Base-by-base conservation (phyloP, 2,888 invertebrate species). In the Stenoptilia bipunctidactyla region DNA sequence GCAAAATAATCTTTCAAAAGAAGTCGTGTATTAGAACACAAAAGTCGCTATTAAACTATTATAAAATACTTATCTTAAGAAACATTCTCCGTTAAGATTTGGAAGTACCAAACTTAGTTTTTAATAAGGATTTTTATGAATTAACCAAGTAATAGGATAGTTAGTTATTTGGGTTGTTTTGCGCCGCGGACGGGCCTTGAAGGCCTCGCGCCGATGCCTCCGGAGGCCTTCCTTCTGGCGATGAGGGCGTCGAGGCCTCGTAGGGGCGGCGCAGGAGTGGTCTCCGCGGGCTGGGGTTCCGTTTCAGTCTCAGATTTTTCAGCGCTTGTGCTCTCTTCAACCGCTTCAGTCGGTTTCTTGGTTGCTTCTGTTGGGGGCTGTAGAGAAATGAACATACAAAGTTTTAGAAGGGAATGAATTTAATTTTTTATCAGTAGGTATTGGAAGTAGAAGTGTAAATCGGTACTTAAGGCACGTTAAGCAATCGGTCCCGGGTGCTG, bases 201-300 rank as follows among this genome's bases (percentile, higher is more conserved):
- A 2, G 73, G 76, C 3, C 77, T 49, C 15, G 58, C 59, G 15
- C 72, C 75, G 39, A 66, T 58, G 37, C 72, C 72, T 34, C 68
- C 75, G 15, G 88, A 86, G 55, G 91, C 82, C 61, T 92, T 88
- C 51, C 92, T 82, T 36, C 90, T 88, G 1, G 91, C 90, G 37
- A 92, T 75, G 25, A 92, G 80, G 30, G 91, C 90, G 53, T 85
- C 86, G 0, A 91, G 71, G 0, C 90, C 90, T 44, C 87, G 84
- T 20, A 90, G 86, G 41, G 85, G 85, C 36, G 86, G 83, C 44
- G 88, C 85, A 15, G 85, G 71, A 40, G 88, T 88, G 27, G 80
- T 82, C 50, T 79, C 77, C 2, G 54, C 55, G 1, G 66, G 58
- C 13, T 58, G 51, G 2, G 73, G 58, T 43, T 76, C 79, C 5